These are phyloP conservation scores for Trichosurus vulpecula DNA, from an alignment of 2,797 vertebrate species.

Conservation along the genomic window DNA sequence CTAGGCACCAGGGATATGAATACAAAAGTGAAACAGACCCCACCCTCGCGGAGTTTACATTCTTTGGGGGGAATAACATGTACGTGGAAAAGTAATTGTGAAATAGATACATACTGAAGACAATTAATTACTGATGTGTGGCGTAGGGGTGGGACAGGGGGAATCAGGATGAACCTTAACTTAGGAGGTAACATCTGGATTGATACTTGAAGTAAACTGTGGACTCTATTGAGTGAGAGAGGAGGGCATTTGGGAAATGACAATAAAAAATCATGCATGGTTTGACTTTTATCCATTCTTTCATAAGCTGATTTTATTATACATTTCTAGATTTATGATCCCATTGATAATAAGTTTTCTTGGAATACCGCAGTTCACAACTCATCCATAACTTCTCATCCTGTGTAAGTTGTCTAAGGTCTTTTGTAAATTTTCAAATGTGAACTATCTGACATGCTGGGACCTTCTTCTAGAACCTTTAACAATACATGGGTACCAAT, in stretches of 20 bases:
- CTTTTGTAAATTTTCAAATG: background rate
- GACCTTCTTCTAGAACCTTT: background rate
- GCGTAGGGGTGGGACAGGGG: no score
- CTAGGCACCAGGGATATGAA: background rate
- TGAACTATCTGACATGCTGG: background rate
- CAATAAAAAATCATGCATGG: background rate
- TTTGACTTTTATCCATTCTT: constrained; percentile 39
- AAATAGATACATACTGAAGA: background rate
- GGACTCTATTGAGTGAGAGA: background rate
- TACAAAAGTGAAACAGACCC: background rate
- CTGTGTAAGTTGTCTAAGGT: background rate
- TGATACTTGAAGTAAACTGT: background rate
- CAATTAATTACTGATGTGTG: background rate
- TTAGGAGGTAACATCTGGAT: background rate
- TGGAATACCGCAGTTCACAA: background rate
- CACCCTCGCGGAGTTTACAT: background rate
- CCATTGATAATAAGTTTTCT: background rate
- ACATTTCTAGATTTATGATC: background rate
- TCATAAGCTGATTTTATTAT: background rate
- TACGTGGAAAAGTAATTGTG: background rate
- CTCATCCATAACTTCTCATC: background rate
- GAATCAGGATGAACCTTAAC: background rate
- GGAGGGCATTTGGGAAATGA: background rate
- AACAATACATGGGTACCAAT: background rate
- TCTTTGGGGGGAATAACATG: background rate